Conservation (phyloP, 2,888 invertebrate genomes). For the Polydrusus cervinus region DNA sequence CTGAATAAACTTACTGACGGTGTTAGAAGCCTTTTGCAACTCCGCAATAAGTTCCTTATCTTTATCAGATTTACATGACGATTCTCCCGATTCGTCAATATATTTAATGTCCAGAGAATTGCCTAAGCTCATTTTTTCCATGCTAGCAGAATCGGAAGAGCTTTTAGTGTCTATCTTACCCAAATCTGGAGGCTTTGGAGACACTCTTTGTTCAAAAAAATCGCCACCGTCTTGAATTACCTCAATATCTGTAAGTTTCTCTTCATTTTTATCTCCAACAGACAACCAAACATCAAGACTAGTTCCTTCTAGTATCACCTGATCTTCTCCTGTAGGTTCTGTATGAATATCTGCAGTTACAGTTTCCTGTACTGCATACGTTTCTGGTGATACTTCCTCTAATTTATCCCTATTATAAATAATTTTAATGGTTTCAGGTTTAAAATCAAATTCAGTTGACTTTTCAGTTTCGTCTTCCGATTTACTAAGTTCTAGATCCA, state of each 20-base stretch:
- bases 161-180: conserved; percentile 68
- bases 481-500: conserved; percentile 68
- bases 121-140: conserved; percentile 68
- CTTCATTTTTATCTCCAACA: conserved; percentile 68
- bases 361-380: conserved; percentile 60
- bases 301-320: conserved; percentile 69
- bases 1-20: conserved; percentile 66
- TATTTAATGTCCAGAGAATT: conserved; percentile 70
- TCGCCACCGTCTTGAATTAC: conserved; percentile 67
- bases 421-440: conserved; percentile 62
- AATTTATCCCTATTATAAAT: conserved; percentile 58
- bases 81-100: conserved; percentile 70
- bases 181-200: conserved; percentile 69
- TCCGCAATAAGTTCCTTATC: conserved; percentile 68
- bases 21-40: conserved; percentile 67
- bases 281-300: conserved; percentile 72
- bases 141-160: conserved; percentile 69
- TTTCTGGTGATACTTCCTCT: conserved; percentile 66
- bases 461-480: conserved; percentile 61
- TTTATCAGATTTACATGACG: conserved; percentile 69
- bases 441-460: conserved; percentile 67
- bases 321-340: conserved; percentile 62
- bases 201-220: conserved; percentile 70
- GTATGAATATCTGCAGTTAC: conserved; percentile 62
- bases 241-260: conserved; percentile 66